Conservation (phyloP, 2,113 vertebrate genomes). For the Brachyhypopomus gauderio region DNA sequence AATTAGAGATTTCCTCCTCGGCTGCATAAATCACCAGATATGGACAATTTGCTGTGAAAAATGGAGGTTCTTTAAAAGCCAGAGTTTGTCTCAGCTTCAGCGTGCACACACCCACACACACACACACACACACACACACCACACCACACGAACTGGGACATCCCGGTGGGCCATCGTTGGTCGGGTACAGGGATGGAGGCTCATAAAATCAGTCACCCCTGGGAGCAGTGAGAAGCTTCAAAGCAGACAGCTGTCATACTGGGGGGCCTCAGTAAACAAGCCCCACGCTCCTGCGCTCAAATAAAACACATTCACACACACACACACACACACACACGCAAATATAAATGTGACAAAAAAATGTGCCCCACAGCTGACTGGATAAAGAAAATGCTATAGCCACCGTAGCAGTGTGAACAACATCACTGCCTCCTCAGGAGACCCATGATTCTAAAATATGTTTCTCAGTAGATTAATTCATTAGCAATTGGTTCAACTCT, state of each 20-base stretch:
- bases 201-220: slow-evolving; percentile 56
- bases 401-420: slow-evolving; percentile 31
- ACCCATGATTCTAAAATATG: slow-evolving; percentile 39
- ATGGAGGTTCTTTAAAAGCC: slow-evolving; percentile 31
- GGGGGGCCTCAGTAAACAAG: slow-evolving; percentile 54
- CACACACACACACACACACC: slow-evolving; percentile 7
- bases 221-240: slow-evolving; percentile 48
- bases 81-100: slow-evolving; percentile 29
- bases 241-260: slow-evolving; percentile 49
- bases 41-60: slow-evolving; percentile 38
- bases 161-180: slow-evolving; percentile 27
- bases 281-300: slow-evolving; percentile 43
- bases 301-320: slow-evolving; percentile 49
- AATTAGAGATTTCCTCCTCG: slow-evolving; percentile 46
- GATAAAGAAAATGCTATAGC: slow-evolving; percentile 34
- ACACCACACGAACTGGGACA: slow-evolving; percentile 19
- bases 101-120: slow-evolving; percentile 18
- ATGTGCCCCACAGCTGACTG: slow-evolving; percentile 29
- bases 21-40: slow-evolving; percentile 46
- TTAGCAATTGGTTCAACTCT: slow-evolving; percentile 44
- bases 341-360: slow-evolving; percentile 16
- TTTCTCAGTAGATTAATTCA: slow-evolving; percentile 40
- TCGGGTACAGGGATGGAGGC: slow-evolving; percentile 35
- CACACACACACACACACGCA: slow-evolving; percentile 17
- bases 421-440: slow-evolving; percentile 39